A percentile compares a stretch with the other conserved stretches of the same genome.
These are phyloP conservation scores for Drosophila athabasca DNA, from an alignment of 1,140 invertebrate genomes.

Conservation along the genomic window DNA sequence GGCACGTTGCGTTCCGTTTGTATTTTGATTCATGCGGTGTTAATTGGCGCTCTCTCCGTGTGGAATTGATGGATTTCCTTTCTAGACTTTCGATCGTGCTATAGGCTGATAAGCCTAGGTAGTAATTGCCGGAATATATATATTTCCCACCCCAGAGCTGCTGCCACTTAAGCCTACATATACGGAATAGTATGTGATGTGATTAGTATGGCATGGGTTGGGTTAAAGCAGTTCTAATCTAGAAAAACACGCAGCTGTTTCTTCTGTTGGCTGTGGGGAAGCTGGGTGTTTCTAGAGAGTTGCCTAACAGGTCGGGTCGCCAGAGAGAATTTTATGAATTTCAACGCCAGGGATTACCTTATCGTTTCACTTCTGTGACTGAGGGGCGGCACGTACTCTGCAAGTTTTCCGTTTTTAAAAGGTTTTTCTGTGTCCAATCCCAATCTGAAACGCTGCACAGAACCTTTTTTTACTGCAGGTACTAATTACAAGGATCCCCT, in stretches of 20 bases:
- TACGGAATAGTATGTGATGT: not conserved
- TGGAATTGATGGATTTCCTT: constrained; percentile 13
- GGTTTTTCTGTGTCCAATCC: no score
- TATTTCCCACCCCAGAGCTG: not conserved
- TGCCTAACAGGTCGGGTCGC: constrained; percentile 1
- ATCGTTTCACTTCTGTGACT: not conserved
- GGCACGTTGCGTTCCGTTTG: constrained; percentile 4
- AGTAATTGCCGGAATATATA: not conserved
- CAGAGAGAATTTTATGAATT: constrained; percentile 8
- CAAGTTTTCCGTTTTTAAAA: no score
- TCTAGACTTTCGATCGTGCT: not conserved
- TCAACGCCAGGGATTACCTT: no score
- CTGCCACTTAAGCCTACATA: not conserved
- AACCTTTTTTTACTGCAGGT: no score
- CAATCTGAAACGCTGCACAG: no score
- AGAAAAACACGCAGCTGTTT: constrained; percentile 16
- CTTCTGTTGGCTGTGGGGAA: not conserved
- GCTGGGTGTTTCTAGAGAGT: not conserved
- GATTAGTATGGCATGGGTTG: not conserved
- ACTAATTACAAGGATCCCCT: no score
- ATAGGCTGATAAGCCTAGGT: constrained; percentile 16
- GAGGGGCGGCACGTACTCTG: not conserved
- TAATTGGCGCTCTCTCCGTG: not conserved
- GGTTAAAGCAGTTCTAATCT: constrained; percentile 15
- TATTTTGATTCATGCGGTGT: no score